phyloP scores from a whole-genome alignment of 2,113 vertebrate species.

The Ophiodon elongatus region DNA sequence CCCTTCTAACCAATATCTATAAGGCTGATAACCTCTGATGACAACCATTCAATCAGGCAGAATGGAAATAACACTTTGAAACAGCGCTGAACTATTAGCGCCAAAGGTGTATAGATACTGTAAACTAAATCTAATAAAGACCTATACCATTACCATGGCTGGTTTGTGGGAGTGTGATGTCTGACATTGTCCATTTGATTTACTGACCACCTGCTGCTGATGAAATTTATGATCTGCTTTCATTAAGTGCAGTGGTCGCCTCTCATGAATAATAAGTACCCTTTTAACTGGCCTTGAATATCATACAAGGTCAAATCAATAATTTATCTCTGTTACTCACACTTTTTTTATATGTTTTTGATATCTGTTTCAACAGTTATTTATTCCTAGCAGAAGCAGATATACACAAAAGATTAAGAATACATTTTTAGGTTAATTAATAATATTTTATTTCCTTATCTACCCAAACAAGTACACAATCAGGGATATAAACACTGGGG shows the following conservation, averaged over 20 bases:
- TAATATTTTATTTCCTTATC: not conserved
- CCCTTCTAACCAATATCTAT: not conserved
- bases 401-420: not conserved
- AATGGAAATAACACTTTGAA: not conserved
- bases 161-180: not conserved
- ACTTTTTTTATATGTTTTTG: too few species aligned
- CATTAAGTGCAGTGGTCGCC: conserved; percentile 31
- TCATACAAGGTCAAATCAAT: conserved; percentile 68
- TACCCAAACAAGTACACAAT: not conserved
- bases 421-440: not conserved
- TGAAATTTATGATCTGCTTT: conserved; percentile 53
- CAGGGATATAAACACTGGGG: not conserved
- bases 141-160: not conserved
- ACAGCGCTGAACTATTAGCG: not conserved
- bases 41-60: not conserved
- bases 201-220: conserved; percentile 28
- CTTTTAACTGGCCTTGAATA: conserved; percentile 27
- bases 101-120: not conserved
- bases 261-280: conserved; percentile 52
- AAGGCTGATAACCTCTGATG: not conserved
- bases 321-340: not conserved
- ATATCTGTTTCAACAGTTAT: not conserved
- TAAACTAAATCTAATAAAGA: not conserved
- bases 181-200: conserved; percentile 28
- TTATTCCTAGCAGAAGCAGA: not conserved